Conservation (phyloP, 2,797 vertebrate species). For the Etheostoma perlongum region DNA sequence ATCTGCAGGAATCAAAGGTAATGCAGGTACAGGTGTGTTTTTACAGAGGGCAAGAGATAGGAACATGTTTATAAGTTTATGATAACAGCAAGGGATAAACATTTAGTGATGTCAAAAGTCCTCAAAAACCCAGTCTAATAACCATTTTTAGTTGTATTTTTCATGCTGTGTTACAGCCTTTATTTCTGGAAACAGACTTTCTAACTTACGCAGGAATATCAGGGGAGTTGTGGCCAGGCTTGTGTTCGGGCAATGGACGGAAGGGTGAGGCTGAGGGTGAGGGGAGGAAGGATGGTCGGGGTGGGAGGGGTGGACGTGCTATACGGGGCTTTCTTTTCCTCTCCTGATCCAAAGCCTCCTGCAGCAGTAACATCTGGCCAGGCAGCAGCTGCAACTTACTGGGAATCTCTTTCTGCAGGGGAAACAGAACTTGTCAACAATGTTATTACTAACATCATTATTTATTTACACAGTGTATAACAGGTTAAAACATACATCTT, state of each 20-base stretch:
- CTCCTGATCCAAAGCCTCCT: conserved; percentile 67
- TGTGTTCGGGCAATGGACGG: background rate
- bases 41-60: background rate
- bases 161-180: background rate
- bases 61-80: background rate
- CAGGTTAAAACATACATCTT: background rate
- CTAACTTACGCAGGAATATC: conserved; percentile 63
- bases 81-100: background rate
- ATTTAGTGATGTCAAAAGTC: background rate
- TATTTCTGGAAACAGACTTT: background rate
- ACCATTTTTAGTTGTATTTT: background rate
- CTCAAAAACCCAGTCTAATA: background rate
- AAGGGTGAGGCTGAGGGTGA: background rate
- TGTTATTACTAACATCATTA: background rate
- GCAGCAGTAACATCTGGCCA: conserved; percentile 73
- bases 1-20: conserved; percentile 54
- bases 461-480: background rate
- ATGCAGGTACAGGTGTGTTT: background rate
- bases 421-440: background rate
- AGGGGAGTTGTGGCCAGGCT: background rate
- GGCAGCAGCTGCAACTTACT: conserved; percentile 72
- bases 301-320: conserved; percentile 26
- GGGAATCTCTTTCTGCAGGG: conserved; percentile 74
- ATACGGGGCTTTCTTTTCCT: conserved; percentile 19
- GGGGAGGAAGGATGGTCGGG: conserved; percentile 32